Evolutionary conservation across 1,140 invertebrate species (phyloP).

Genomic region (Propsilocerus akamusi): DNA sequence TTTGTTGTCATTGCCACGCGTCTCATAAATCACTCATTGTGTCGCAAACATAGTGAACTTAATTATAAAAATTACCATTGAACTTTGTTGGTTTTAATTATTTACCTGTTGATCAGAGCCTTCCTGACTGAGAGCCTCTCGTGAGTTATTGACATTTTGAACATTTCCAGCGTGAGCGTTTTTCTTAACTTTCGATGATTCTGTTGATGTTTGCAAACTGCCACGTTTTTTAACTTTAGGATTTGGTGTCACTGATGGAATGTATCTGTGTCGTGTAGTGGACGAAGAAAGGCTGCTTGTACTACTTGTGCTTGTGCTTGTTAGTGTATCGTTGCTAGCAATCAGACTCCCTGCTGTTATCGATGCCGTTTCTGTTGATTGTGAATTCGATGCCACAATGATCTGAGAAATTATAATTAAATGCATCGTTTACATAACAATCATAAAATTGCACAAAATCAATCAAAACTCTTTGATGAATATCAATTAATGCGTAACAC

Average conservation of each 20-base stretch:
- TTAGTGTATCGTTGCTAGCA: not conserved
- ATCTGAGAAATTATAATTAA: not conserved
- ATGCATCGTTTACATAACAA: no score
- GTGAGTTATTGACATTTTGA: constrained; percentile 1
- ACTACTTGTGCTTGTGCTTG: not conserved
- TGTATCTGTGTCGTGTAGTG: not conserved
- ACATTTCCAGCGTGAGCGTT: not conserved
- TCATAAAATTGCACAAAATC: no score
- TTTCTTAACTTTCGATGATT: not conserved
- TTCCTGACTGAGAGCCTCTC: not conserved
- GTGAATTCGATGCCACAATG: not conserved
- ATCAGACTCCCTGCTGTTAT: not conserved
- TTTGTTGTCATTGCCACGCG: not conserved
- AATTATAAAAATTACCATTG: no score
- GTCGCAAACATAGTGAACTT: no score
- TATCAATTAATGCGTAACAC: no score
- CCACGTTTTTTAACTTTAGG: not conserved
- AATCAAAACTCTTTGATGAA: no score
- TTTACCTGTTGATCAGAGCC: not conserved
- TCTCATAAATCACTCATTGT: not conserved
- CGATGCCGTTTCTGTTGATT: not conserved
- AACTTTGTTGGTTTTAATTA: no score
- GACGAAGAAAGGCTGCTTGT: not conserved
- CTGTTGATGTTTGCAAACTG: not conserved
- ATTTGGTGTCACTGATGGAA: not conserved